Evolutionary conservation across 2,888 invertebrate species (phyloP).

Genomic region (Allacma fusca): DNA sequence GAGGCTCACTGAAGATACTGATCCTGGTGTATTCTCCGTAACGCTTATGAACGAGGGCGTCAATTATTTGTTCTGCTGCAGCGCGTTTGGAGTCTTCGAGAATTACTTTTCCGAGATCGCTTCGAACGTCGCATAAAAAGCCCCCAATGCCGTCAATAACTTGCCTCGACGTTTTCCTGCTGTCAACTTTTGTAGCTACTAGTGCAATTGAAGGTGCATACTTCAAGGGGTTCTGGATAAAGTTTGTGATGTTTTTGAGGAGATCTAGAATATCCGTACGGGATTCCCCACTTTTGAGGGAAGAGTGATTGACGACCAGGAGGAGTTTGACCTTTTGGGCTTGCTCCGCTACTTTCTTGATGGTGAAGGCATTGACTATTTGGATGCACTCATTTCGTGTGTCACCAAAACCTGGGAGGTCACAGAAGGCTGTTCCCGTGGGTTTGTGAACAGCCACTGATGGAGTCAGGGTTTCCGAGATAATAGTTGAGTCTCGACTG

Average conservation of each 20-base stretch:
- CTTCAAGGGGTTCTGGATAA: conserved; percentile 45
- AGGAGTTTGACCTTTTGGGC: conserved; percentile 60
- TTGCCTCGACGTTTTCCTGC: no score
- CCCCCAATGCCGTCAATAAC: no score
- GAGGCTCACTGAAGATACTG: no score
- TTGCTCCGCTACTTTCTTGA: conserved; percentile 61
- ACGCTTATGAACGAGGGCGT: no score
- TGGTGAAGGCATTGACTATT: conserved; percentile 61
- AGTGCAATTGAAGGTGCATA: conserved; percentile 43
- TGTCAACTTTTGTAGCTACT: conserved; percentile 51
- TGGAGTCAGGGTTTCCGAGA: conserved; percentile 26
- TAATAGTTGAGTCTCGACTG: neutral
- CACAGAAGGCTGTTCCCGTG: conserved; percentile 41
- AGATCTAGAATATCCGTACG: conserved; percentile 44
- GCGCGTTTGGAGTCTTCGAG: no score
- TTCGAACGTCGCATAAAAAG: no score
- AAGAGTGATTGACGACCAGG: conserved; percentile 59
- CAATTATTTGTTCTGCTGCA: no score
- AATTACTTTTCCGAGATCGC: no score
- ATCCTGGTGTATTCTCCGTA: no score
- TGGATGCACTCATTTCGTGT: conserved; percentile 59
- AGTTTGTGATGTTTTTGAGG: conserved; percentile 27
- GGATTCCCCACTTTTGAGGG: conserved; percentile 55
- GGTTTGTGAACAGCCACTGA: conserved; percentile 4
- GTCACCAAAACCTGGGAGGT: conserved; percentile 53